These are phyloP conservation scores for Maccullochella peelii DNA, from an alignment of 2,113 vertebrate species.

Conservation along the genomic window DNA sequence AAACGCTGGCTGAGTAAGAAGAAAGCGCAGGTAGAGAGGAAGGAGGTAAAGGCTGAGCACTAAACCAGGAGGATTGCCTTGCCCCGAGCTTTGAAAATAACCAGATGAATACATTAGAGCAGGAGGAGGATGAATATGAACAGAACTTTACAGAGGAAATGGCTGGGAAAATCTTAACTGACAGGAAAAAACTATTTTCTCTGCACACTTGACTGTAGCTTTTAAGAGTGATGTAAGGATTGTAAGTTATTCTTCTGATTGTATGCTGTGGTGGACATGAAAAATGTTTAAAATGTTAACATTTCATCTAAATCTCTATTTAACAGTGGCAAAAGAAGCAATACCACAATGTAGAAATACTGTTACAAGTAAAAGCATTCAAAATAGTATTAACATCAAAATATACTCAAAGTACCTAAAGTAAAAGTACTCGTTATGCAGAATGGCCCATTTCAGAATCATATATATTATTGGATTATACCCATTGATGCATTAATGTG, in stretches of 20 bases:
- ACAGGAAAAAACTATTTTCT: background rate
- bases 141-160: background rate
- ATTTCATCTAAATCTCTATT: background rate
- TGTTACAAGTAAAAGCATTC: background rate
- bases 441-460: background rate
- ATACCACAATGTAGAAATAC: background rate
- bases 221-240: too few species aligned
- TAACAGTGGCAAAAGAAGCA: background rate
- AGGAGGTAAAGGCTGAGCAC: constrained; percentile 17
- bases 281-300: background rate
- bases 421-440: background rate
- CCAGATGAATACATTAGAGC: constrained; percentile 14
- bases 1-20: background rate
- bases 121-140: background rate
- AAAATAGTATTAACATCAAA: background rate
- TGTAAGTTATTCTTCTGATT: background rate
- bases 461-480: background rate
- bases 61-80: constrained; percentile 11
- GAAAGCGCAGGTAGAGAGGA: constrained; percentile 46
- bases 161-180: background rate
- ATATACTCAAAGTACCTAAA: background rate
- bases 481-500: background rate
- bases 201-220: background rate
- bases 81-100: constrained; percentile 12
- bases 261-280: background rate